A percentile compares a stretch with the other conserved stretches of the same genome.
Conservation (phyloP, 2,888 invertebrate genomes). For the Zygogramma bicolorata region DNA sequence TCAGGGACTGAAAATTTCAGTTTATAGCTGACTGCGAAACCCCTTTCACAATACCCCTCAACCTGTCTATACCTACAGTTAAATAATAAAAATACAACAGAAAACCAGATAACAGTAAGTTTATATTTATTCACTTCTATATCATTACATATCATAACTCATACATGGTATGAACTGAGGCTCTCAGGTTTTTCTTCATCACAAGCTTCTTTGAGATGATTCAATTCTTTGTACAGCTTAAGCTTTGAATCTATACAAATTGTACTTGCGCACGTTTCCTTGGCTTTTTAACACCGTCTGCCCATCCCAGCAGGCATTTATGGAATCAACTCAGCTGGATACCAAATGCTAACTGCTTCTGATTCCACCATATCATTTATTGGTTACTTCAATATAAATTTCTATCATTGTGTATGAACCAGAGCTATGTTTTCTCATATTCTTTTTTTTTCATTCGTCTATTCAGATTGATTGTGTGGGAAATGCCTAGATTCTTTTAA, state of each 20-base stretch:
- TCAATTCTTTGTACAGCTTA: not conserved
- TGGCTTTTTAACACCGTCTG: not conserved
- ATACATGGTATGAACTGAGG: too few relatives aligned
- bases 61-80: conserved; percentile 68
- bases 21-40: conserved; percentile 68
- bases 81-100: conserved; percentile 54
- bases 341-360: not conserved
- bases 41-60: conserved; percentile 63
- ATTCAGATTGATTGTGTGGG: too few relatives aligned
- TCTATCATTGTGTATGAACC: too few relatives aligned
- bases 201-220: not conserved
- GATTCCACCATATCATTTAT: too few relatives aligned
- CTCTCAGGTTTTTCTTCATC: not conserved
- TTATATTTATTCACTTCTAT: conserved; percentile 5
- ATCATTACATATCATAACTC: too few relatives aligned
- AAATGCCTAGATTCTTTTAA: too few relatives aligned
- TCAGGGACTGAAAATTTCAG: conserved; percentile 63
- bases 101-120: conserved; percentile 57
- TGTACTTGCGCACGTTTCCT: not conserved
- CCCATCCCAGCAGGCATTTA: not conserved
- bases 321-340: not conserved
- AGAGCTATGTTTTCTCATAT: too few relatives aligned
- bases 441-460: too few relatives aligned
- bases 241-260: not conserved
- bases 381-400: too few relatives aligned